These are phyloP conservation scores for Caenorhabditis sp. DNA, from an alignment of 2,888 invertebrate genomes.

Conservation along the genomic window DNA sequence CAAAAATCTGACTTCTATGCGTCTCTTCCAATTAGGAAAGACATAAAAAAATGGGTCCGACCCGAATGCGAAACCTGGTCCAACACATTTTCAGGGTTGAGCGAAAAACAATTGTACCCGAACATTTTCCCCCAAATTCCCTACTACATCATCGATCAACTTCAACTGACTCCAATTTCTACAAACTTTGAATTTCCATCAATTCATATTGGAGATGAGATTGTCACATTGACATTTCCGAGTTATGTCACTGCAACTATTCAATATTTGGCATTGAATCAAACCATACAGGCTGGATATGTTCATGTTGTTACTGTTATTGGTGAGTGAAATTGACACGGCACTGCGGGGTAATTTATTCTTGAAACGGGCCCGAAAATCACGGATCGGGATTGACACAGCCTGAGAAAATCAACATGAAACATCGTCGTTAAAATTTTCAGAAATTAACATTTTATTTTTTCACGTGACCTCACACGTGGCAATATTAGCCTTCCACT, in stretches of 20 bases:
- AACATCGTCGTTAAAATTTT: neutral
- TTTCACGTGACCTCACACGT: neutral
- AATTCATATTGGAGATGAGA: conserved; percentile 48
- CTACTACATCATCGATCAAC: conserved; percentile 9
- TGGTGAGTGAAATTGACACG: conserved; percentile 11
- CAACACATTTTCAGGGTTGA: conserved; percentile 36
- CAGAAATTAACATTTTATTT: neutral
- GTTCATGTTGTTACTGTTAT: conserved; percentile 42
- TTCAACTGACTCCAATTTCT: conserved; percentile 33
- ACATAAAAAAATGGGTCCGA: too few relatives aligned
- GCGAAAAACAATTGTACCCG: conserved; percentile 33
- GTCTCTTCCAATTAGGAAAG: too few relatives aligned
- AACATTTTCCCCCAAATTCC: conserved; percentile 38
- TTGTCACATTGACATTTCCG: conserved; percentile 40
- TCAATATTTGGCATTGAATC: conserved; percentile 11
- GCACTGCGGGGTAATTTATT: neutral
- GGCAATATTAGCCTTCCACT: too few relatives aligned
- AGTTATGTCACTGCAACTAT: conserved; percentile 32
- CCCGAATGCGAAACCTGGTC: too few relatives aligned
- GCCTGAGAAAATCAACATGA: neutral
- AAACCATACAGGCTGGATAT: conserved; percentile 18
- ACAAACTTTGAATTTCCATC: conserved; percentile 34
- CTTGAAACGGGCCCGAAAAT: too few relatives aligned
- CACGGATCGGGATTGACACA: too few relatives aligned
- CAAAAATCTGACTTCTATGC: too few relatives aligned